Conservation (phyloP, 2,797 vertebrate species). For the Geotrypetes seraphini region DNA sequence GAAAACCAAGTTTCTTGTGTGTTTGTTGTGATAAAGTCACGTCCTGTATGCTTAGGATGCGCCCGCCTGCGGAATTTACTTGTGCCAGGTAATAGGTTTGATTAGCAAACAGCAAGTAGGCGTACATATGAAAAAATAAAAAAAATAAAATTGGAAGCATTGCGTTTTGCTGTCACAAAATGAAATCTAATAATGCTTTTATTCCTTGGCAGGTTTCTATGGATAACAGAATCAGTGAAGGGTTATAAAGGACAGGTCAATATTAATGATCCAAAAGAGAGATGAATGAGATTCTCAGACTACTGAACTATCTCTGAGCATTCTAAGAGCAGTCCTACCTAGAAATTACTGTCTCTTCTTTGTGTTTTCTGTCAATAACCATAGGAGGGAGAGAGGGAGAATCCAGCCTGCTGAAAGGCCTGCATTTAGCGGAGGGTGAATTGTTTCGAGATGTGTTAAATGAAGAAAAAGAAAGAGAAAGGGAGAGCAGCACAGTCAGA, state of each 20-base stretch:
- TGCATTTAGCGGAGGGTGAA: slow-evolving; percentile 20
- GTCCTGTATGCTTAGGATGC: too few relatives aligned
- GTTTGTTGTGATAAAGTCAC: too few relatives aligned
- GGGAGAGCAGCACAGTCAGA: not conserved
- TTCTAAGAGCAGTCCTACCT: slow-evolving; percentile 1
- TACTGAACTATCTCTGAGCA: not conserved
- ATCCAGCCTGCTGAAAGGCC: slow-evolving; percentile 2
- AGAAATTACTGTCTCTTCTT: not conserved
- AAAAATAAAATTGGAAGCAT: not conserved
- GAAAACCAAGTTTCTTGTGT: too few relatives aligned
- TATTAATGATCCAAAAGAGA: not conserved
- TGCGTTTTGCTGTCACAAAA: not conserved
- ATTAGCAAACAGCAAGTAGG: not conserved
- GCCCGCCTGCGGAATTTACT: not conserved
- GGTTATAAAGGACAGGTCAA: not conserved
- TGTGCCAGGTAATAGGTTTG: accelerated
- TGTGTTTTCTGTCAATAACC: not conserved
- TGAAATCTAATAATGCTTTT: too few relatives aligned
- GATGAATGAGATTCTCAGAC: not conserved
- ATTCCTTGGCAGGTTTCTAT: not conserved
- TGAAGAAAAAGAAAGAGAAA: slow-evolving; percentile 13
- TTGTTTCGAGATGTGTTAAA: too few relatives aligned
- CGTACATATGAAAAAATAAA: not conserved
- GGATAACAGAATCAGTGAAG: not conserved
- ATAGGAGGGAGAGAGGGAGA: not conserved